Evolutionary conservation across 2,888 invertebrate genomes (phyloP).

Genomic region (Dryobotodes eremita): DNA sequence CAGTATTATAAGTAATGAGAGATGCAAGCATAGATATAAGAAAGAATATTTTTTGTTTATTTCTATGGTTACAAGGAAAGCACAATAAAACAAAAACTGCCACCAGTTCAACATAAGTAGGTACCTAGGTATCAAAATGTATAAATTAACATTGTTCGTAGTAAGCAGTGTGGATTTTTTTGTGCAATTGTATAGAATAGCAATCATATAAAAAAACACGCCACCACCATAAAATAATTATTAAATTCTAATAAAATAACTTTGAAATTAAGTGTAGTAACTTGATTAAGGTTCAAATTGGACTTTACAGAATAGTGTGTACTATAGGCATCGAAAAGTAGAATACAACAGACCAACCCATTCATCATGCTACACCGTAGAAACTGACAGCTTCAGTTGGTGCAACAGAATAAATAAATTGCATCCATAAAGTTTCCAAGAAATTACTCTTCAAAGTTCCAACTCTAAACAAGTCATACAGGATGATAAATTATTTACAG

Average conservation of each 20-base stretch:
- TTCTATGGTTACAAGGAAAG: too few relatives aligned
- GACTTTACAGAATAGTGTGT: background rate
- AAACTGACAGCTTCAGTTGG: background rate
- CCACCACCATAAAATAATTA: too few relatives aligned
- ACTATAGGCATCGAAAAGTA: background rate
- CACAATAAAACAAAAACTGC: too few relatives aligned
- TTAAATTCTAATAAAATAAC: background rate
- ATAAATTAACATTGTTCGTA: too few relatives aligned
- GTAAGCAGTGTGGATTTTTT: too few relatives aligned
- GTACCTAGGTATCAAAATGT: too few relatives aligned
- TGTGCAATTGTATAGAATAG: too few relatives aligned
- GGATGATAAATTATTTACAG: background rate
- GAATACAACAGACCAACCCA: background rate
- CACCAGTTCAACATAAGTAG: too few relatives aligned
- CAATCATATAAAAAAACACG: too few relatives aligned
- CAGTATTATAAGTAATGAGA: too few relatives aligned
- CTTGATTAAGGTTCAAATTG: background rate
- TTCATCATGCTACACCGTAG: background rate
- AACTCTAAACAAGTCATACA: background rate
- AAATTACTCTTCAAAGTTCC: background rate
- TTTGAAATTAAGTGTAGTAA: background rate
- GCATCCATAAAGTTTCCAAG: constrained; percentile 5
- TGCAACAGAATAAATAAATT: background rate
- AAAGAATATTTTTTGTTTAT: too few relatives aligned
- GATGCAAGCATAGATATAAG: too few relatives aligned